Evolutionary conservation across 2,797 vertebrate genomes (phyloP), one percentile per base, ranked within the genome.

Genomic region (Brotogeris chrysoptera): DNA sequence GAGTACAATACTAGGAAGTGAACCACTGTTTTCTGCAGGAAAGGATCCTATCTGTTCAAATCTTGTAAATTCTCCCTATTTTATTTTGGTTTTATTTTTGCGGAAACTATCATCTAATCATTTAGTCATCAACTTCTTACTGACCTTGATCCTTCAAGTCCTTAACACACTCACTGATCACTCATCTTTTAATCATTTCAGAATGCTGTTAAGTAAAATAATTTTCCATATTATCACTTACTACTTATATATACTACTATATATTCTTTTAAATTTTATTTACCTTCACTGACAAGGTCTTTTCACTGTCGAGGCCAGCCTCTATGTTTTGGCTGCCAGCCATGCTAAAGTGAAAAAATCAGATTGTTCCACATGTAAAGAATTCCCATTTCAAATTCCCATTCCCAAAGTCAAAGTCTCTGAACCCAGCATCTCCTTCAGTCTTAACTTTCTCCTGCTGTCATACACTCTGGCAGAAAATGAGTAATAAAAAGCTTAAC

Each of bases 401-500:
- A 57, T 57, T 57, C 55, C n/a, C 21, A 57, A 34, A 34, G 46
- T 60, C 28, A 69, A n/a, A 91, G 80, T 57, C 64, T 73, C 60
- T 14, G 10, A 90, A 43, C 34, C 13, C 72, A 91, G 52, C 11
- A 80, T 53, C 38, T 88, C 20, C 18, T 93, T 44, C 52, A 71
- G 23, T 28, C 14, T 63, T 70, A 68, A 72, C 15, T 57, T 92
- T 57, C 57, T 88, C 76, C 65, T 49, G 27, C 59, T 84, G 53
- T 44, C 77, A 91, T 30, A 90, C 14, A 79, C 23, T 46, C 24
- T 46, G 46, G 34, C 23, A 83, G 63, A 84, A 92, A 96, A 43
- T 5, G 6, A 93, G 49, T 71, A 78, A 91, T 78, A 90, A 90
- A 92, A 89, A 50, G 34, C 46, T 88, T 95, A 90, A 57, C 27